These are phyloP conservation scores for Capitella teleta DNA, from an alignment of 1,140 invertebrate species.

Conservation along the genomic window DNA sequence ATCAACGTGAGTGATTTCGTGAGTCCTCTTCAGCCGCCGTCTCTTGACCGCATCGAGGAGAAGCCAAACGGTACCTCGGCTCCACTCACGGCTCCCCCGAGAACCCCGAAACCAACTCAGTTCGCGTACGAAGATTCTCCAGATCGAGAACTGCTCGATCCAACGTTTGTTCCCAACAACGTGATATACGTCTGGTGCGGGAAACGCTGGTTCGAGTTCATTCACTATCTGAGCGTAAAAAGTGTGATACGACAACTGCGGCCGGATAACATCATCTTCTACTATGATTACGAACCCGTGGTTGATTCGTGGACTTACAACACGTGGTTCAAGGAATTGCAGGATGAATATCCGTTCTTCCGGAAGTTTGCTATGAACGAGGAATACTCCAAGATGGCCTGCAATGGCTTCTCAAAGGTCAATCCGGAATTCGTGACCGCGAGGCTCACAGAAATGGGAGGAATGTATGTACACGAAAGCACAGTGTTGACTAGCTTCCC, in stretches of 20 bases:
- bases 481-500: conserved; percentile 8
- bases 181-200: conserved; percentile 13
- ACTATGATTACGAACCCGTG: conserved; percentile 9
- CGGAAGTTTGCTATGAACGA: not conserved
- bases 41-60: too few species aligned
- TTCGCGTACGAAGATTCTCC: too few species aligned
- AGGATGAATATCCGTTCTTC: conserved; percentile 10
- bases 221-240: conserved; percentile 11
- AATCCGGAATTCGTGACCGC: conserved; percentile 3
- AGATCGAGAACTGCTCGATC: too few species aligned
- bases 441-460: conserved; percentile 4
- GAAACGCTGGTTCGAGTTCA: conserved; percentile 12
- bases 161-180: conserved; percentile 4
- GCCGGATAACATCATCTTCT: conserved; percentile 12
- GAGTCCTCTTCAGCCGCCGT: too few species aligned
- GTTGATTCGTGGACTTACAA: conserved; percentile 12
- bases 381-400: not conserved
- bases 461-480: conserved; percentile 11
- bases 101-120: too few species aligned
- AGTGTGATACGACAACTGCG: conserved; percentile 7
- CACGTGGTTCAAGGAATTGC: conserved; percentile 11
- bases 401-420: not conserved
- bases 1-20: too few species aligned
- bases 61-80: too few species aligned
- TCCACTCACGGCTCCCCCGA: too few species aligned